Evolutionary conservation across 2,797 vertebrate species (phyloP).

Genomic region (Sciurus vulgaris): DNA sequence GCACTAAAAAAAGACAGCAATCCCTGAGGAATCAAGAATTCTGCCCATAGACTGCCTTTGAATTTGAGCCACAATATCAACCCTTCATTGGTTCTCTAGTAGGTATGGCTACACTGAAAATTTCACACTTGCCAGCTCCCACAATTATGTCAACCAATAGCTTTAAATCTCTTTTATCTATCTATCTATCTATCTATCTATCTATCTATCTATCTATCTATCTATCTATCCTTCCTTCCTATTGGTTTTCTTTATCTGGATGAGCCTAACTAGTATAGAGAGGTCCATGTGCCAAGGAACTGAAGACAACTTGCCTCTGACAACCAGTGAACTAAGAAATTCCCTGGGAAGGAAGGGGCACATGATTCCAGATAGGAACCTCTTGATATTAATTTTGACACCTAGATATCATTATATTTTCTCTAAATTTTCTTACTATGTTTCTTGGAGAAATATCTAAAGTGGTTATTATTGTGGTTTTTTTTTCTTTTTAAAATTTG

Average conservation of each 20-base stretch:
- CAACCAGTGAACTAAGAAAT: background rate
- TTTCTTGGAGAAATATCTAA: constrained; percentile 33
- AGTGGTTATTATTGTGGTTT: background rate
- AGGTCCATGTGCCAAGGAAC: background rate
- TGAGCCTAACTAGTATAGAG: background rate
- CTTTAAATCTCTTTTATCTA: background rate
- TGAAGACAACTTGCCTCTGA: background rate
- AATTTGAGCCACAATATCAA: background rate
- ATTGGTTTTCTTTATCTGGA: background rate
- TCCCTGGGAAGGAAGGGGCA: background rate
- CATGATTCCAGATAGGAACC: background rate
- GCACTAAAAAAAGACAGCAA: background rate
- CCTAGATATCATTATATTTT: background rate
- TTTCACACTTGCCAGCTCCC: background rate
- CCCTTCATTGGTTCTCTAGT: background rate
- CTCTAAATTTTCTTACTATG: background rate
- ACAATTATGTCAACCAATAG: background rate
- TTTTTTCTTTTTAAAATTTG: background rate
- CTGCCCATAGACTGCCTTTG: background rate
- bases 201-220: background rate
- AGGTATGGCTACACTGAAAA: background rate
- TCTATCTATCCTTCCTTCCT: background rate
- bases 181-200: background rate
- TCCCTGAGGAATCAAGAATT: background rate
- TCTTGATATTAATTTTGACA: constrained; percentile 43